These are phyloP conservation scores for Pelmatolapia mariae DNA, from an alignment of 2,113 vertebrate genomes.

Conservation along the genomic window DNA sequence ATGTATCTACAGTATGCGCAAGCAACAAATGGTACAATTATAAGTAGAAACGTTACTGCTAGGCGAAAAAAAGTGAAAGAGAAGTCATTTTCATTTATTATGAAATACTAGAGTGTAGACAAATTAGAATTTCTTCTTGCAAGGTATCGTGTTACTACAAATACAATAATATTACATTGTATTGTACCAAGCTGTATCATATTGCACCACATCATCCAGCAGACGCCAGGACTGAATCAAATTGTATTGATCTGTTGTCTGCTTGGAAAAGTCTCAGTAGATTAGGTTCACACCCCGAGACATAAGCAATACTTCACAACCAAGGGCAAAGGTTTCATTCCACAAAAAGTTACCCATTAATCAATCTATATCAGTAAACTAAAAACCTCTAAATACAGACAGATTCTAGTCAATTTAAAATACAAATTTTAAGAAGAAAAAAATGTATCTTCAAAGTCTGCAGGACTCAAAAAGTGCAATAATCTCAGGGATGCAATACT, in stretches of 20 bases:
- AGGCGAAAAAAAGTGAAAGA: neutral
- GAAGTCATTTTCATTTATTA: neutral
- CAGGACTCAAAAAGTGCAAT: neutral
- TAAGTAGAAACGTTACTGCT: neutral
- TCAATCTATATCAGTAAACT: neutral
- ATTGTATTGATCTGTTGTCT: slow-evolving; percentile 26
- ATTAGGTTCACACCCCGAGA: neutral
- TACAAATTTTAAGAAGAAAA: neutral
- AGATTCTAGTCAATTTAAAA: neutral
- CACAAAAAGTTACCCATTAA: neutral
- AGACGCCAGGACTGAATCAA: slow-evolving; percentile 13
- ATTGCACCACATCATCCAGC: neutral
- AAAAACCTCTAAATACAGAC: neutral
- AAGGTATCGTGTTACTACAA: neutral
- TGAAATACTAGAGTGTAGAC: neutral
- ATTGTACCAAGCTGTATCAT: neutral
- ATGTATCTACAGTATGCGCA: neutral
- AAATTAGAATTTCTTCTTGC: neutral
- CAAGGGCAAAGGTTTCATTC: slow-evolving; percentile 18
- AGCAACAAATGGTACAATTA: neutral
- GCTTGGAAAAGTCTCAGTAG: slow-evolving; percentile 6
- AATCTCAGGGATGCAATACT: neutral
- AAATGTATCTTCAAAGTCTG: neutral
- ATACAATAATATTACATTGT: neutral
- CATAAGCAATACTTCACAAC: slow-evolving; percentile 1